Conservation (phyloP, 2,888 invertebrate species). For the Hydriomena furcata region DNA sequence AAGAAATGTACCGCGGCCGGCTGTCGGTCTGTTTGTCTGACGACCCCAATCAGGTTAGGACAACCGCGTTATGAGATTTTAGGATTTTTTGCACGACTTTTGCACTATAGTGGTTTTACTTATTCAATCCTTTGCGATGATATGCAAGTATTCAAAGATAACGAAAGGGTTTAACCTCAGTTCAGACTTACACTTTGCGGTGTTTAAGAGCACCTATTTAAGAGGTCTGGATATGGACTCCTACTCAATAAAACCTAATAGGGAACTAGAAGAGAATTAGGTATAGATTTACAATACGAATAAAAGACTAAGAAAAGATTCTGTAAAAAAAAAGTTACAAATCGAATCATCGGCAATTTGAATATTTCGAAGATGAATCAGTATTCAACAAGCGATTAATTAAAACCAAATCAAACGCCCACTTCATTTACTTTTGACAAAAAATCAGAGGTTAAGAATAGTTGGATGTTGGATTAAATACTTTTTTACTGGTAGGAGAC, state of each 20-base stretch:
- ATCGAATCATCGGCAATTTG: not conserved
- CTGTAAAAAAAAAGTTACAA: not conserved
- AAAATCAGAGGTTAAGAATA: not conserved
- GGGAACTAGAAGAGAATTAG: no score
- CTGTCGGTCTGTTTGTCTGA: slow-evolving; percentile 43
- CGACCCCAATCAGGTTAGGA: slow-evolving; percentile 51
- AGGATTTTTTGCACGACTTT: slow-evolving; percentile 4
- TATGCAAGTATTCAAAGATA: no score
- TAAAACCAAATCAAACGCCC: slow-evolving; percentile 27
- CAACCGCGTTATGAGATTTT: slow-evolving; percentile 17
- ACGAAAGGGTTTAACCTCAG: no score
- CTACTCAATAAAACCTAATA: no score
- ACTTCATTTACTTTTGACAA: slow-evolving; percentile 17
- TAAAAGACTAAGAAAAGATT: not conserved
- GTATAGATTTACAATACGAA: no score
- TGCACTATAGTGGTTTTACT: no score
- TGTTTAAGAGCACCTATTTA: no score
- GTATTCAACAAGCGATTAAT: slow-evolving; percentile 19
- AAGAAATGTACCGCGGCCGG: slow-evolving; percentile 61
- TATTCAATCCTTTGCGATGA: no score
- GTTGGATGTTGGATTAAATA: slow-evolving; percentile 3
- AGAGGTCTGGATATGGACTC: no score
- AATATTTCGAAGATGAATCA: slow-evolving; percentile 1
- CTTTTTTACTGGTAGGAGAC: not conserved
- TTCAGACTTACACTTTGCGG: no score